phyloP scores from a whole-genome alignment of 2,888 invertebrate genomes.

The Drosophila merina region DNA sequence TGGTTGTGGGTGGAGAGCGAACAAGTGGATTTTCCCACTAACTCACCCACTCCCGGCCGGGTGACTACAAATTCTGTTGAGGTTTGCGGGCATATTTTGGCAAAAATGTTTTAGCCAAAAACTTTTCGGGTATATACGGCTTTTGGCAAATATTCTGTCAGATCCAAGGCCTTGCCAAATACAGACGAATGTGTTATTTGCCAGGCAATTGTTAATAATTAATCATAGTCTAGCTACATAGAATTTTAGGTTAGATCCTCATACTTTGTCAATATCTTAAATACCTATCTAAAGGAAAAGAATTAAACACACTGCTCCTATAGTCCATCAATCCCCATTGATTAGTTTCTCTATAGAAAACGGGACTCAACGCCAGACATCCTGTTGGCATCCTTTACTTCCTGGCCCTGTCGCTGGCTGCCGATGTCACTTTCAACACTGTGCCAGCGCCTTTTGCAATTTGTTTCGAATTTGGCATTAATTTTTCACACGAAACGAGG shows the following conservation, averaged over 20 bases:
- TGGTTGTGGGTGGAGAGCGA: conserved; percentile 28
- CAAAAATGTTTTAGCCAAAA: conserved; percentile 58
- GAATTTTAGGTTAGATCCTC: too few relatives aligned
- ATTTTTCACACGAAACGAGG: conserved; percentile 73
- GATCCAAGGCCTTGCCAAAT: not conserved
- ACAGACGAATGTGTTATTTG: not conserved
- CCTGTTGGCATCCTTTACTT: conserved; percentile 65
- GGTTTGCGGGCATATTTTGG: conserved; percentile 77
- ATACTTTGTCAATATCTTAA: not conserved
- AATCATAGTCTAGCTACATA: not conserved
- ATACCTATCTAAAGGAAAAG: too few relatives aligned
- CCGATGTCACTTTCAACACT: conserved; percentile 58
- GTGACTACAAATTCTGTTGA: conserved; percentile 70
- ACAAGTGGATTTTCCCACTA: conserved; percentile 49
- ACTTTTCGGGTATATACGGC: conserved; percentile 28
- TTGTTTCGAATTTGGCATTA: conserved; percentile 75
- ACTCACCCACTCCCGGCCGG: conserved; percentile 16
- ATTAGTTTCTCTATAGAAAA: conserved; percentile 8
- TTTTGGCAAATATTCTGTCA: not conserved
- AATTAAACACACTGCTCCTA: not conserved
- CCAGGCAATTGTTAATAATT: not conserved
- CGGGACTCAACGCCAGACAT: conserved; percentile 32
- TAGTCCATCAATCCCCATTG: not conserved
- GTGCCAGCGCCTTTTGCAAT: conserved; percentile 58
- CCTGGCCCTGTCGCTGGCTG: conserved; percentile 41